Conservation (phyloP, 2,113 vertebrate species). For the Orycteropus afer region DNA sequence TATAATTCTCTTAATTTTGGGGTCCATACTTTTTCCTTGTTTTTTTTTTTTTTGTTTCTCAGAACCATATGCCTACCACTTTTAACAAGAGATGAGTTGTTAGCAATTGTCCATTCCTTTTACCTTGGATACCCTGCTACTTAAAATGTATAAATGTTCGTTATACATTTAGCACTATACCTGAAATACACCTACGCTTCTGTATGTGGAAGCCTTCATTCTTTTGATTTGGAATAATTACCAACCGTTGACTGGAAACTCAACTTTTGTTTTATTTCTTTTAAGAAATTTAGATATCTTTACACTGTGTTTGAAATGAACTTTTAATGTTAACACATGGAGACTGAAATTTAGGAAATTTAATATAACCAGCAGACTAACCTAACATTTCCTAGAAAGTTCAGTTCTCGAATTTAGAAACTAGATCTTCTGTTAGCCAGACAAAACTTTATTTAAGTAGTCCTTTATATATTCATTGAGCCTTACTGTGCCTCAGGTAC, state of each 20-base stretch:
- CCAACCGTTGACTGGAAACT: background rate
- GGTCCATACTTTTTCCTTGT: background rate
- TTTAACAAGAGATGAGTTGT: background rate
- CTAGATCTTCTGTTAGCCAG: background rate
- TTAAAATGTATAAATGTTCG: background rate
- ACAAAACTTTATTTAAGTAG: background rate
- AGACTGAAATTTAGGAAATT: slow-evolving; percentile 45
- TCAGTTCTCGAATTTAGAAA: slow-evolving; percentile 50
- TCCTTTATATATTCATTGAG: slow-evolving; percentile 50
- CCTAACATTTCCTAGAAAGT: slow-evolving; percentile 32
- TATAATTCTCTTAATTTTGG: background rate
- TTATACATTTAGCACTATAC: background rate
- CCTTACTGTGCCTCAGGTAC: slow-evolving; percentile 42
- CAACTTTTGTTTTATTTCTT: slow-evolving; percentile 19
- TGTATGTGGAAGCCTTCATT: slow-evolving; percentile 32
- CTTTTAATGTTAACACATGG: background rate
- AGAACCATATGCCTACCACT: background rate
- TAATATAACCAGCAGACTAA: slow-evolving; percentile 35
- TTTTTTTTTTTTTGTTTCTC: slow-evolving; percentile 10
- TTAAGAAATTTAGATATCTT: slow-evolving; percentile 51
- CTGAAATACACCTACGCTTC: background rate
- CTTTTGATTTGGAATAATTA: slow-evolving; percentile 41
- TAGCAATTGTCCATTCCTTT: slow-evolving; percentile 3
- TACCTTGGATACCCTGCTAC: background rate
- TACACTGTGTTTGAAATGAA: slow-evolving; percentile 4